Evolutionary conservation across 2,113 vertebrate genomes (phyloP), one percentile per base, ranked within the genome.

Genomic region (Perccottus glenii): DNA sequence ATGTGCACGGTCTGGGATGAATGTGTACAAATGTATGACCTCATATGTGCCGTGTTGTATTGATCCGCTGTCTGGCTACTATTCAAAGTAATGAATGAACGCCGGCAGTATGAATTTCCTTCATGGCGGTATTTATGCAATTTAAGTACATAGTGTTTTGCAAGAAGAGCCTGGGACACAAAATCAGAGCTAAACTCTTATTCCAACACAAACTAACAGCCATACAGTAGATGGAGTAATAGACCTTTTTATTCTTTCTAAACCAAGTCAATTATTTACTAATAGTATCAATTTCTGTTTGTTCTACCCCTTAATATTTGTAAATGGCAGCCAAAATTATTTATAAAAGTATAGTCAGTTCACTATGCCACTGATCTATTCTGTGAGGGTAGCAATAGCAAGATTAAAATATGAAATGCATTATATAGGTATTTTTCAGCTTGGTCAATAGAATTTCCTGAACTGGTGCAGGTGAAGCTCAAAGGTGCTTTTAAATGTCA

Each of bases 1-100:
- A 33, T 40, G 5, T 11, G 38, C 67, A 57, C 48, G 9, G 19
- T 52, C 78, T 42, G 42, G 2, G 68, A 47, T 64, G 64, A 74
- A 85, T 56, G 48, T 61, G 80, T 78, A 75, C 75, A 73, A 83
- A 85, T 76, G 49, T 65, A 69, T 52, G 75, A 76, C 42, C 63
- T 64, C 64, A 70, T 64, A 14, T 11, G 35, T 52, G 43, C 48
- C n/a, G 47, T 38, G 62, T 42, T 15, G 7, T 60, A 82, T 73
- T 60, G 75, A 85, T 84, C 59, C 60, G 14, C 40, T 32, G 44
- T 16, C 60, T 61, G 60, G 33, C 16, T 58, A 27, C 44, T 53
- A 52, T 51, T 48, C 27, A 0, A 40, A 48, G 33, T 46, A 53
- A 61, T 49, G 55, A 77, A 64, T 49, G 48, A 64, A 67, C 53